Evolutionary conservation across 2,888 invertebrate species (phyloP).

Genomic region (Scaeva pyrastri): DNA sequence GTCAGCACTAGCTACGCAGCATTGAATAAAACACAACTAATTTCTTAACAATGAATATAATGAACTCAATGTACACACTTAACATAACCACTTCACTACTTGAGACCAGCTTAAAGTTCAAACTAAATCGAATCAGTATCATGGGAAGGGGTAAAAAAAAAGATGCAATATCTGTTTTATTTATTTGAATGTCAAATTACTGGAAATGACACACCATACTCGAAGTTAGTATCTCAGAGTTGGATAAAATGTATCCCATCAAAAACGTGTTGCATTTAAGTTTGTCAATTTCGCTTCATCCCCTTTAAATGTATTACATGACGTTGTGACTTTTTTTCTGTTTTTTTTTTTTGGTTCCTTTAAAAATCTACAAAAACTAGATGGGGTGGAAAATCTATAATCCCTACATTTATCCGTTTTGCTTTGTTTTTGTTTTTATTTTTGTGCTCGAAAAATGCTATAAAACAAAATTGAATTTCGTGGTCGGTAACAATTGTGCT

Average conservation of each 20-base stretch:
- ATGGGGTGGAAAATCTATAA: conserved; percentile 33
- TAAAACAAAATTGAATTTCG: conserved; percentile 70
- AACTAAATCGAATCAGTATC: too few relatives aligned
- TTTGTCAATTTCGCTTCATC: conserved; percentile 6
- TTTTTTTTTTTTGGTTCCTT: neutral
- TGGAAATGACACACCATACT: neutral
- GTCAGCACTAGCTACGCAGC: too few relatives aligned
- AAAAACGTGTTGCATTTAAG: conserved; percentile 18
- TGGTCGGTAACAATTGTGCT: conserved; percentile 60
- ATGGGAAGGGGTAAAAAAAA: too few relatives aligned
- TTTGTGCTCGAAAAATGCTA: conserved; percentile 38
- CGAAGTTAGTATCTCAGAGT: neutral
- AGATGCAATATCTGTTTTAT: neutral
- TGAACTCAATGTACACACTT: too few relatives aligned
- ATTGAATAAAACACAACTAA: too few relatives aligned
- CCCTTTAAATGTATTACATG: conserved; percentile 27
- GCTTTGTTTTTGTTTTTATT: conserved; percentile 8
- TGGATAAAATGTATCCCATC: neutral
- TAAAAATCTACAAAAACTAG: conserved; percentile 22
- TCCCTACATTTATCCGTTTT: conserved; percentile 4
- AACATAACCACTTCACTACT: too few relatives aligned
- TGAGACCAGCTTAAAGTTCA: too few relatives aligned
- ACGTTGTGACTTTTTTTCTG: conserved; percentile 33
- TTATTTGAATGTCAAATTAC: neutral
- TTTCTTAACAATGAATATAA: too few relatives aligned